Conservation (phyloP, 2,113 vertebrate species). For the Ptilonorhynchus violaceus region DNA sequence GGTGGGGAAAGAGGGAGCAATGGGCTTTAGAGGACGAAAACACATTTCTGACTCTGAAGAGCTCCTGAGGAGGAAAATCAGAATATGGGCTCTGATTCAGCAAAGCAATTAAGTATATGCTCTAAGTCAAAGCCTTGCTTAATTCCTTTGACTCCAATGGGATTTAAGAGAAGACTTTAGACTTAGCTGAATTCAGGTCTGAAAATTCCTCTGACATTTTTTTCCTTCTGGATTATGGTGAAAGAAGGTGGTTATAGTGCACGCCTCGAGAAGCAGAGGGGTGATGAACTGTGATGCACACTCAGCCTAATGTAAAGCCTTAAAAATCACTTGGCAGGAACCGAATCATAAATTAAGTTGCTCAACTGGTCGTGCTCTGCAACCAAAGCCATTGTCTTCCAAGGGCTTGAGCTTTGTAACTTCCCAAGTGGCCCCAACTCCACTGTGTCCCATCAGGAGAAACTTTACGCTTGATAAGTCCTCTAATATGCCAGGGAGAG, state of each 20-base stretch:
- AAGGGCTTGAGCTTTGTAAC: not conserved
- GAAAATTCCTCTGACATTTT: not conserved
- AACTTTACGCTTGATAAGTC: slow-evolving; percentile 1
- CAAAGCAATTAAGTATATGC: slow-evolving; percentile 41
- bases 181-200: slow-evolving; percentile 35
- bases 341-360: not conserved
- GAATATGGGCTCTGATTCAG: slow-evolving; percentile 45
- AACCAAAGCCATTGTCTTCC: slow-evolving; percentile 16
- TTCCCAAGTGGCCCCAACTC: not conserved
- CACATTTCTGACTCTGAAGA: not conserved
- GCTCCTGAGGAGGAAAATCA: not conserved
- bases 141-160: slow-evolving; percentile 58
- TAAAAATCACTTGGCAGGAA: slow-evolving; percentile 49
- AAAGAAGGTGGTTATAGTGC: not conserved
- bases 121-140: slow-evolving; percentile 42
- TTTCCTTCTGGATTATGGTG: not conserved
- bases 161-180: slow-evolving; percentile 38
- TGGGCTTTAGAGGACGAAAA: not conserved
- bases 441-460: not conserved
- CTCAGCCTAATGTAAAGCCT: not conserved
- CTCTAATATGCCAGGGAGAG: not conserved
- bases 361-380: not conserved
- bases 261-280: not conserved
- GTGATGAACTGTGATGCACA: not conserved
- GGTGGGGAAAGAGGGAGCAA: not conserved